Base-by-base conservation (phyloP, 2,113 vertebrate species). In the Gobiocypris rarus region DNA sequence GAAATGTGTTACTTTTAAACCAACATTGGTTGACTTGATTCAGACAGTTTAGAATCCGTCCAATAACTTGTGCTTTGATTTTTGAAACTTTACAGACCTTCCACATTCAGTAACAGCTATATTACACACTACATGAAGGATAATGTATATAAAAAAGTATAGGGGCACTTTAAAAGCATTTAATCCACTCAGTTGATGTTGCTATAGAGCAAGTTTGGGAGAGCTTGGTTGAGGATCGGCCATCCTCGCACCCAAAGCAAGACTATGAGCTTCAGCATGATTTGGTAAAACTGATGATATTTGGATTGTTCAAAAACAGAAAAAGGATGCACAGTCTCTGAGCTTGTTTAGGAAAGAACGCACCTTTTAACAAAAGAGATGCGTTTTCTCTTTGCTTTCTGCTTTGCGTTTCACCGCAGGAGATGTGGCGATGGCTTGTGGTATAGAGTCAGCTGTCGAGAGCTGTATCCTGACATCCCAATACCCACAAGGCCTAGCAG, bases 381-480 rank as follows among this genome's bases (percentile, higher is more conserved):
- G 19, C 17, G 5, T 24, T 48, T 24, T 43, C 52, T 73, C 28
- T 9, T 34, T 28, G 50, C 3, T 52, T 1, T 11, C 75, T 34
- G 54, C 19, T 70, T 70, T 84, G 31, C 43, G 34, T 80, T 52
- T 94, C 71, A 93, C 89, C 90, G 91, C 38, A 94, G 88, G 73
- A 95, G 91, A 84, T 88, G 89, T 41, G 85, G 84, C 0, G 91
- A 86, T 0, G 94, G 93, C 83, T 93, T 94, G 91, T 90, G 94
- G 59, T 92, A 89, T 28, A 94, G 94, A 1, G 94, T 93, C 41
- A 97, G 94, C 78, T 95, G 96, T 52, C 91, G 94, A 0, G 93
- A 93, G 89, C 96, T 95, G 91, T 97, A 97, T 77, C 94, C 92
- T 0, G 95, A 96, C 87, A 96, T 88, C 83, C 94, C 88, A 26